A percentile compares a stretch with the other conserved stretches of the same genome.
Conservation (phyloP, 2,888 invertebrate species). For the Polia nebulosa region DNA sequence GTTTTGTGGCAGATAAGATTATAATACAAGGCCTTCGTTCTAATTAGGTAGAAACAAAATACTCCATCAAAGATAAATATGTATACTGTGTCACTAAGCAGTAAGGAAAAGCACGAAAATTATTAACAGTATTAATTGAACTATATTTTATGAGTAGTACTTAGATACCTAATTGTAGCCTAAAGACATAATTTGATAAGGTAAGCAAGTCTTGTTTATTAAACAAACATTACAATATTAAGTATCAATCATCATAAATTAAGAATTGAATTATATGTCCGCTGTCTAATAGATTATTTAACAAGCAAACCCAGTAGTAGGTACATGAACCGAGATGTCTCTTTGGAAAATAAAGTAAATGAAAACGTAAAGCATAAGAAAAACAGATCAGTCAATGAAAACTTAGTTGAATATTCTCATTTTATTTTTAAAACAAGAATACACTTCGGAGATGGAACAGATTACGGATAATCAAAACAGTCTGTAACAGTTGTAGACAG, state of each 20-base stretch:
- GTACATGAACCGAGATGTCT: not conserved
- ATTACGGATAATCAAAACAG: slow-evolving; percentile 74
- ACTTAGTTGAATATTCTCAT: slow-evolving; percentile 34
- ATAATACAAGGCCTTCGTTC: slow-evolving; percentile 17
- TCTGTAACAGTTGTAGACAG: slow-evolving; percentile 69
- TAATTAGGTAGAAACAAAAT: slow-evolving; percentile 7
- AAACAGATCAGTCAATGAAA: slow-evolving; percentile 30
- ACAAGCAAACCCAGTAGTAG: slow-evolving; percentile 9
- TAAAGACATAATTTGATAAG: slow-evolving; percentile 6
- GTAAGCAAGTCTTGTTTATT: slow-evolving; percentile 7
- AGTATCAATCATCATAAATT: slow-evolving; percentile 13
- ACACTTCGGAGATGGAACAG: slow-evolving; percentile 65
- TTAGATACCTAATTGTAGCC: not conserved
- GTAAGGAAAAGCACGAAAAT: too few relatives aligned
- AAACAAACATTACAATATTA: slow-evolving; percentile 11
- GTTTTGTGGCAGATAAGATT: slow-evolving; percentile 22
- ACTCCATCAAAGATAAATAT: not conserved
- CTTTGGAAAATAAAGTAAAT: too few relatives aligned
- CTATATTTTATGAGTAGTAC: not conserved
- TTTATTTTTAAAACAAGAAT: slow-evolving; percentile 40
- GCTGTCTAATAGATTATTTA: slow-evolving; percentile 18
- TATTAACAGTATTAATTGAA: not conserved
- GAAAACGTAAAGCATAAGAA: not conserved
- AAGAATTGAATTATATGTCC: slow-evolving; percentile 31
- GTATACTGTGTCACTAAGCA: not conserved